These are phyloP conservation scores for Sceliomorpha sp. DNA, from an alignment of 2,888 invertebrate species.

Conservation along the genomic window DNA sequence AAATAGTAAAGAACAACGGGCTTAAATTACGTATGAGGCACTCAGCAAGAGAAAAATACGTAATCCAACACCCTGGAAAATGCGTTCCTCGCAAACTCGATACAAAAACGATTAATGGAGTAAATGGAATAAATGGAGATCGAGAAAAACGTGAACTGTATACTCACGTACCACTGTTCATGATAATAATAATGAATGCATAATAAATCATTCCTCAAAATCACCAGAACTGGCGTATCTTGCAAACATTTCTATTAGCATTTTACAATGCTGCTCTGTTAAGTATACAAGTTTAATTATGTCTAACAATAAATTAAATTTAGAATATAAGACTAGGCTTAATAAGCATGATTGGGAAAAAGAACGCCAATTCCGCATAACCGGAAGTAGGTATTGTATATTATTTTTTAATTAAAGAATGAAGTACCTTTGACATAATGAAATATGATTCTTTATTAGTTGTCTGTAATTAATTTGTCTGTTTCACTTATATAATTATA, in stretches of 20 bases:
- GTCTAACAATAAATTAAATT: conserved; percentile 9
- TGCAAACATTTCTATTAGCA: not conserved
- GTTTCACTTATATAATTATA: conserved; percentile 7
- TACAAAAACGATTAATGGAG: no score
- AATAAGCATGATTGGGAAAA: conserved; percentile 26
- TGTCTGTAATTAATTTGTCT: not conserved
- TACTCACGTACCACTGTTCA: not conserved
- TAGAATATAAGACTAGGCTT: conserved; percentile 18
- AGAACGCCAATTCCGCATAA: conserved; percentile 33
- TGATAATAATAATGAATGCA: conserved; percentile 6
- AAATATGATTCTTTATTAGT: not conserved
- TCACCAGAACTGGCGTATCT: conserved; percentile 11
- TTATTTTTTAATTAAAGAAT: conserved; percentile 9
- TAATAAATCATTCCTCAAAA: conserved; percentile 5
- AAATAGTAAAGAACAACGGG: no score
- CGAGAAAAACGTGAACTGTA: no score
- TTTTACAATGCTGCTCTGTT: conserved; percentile 8
- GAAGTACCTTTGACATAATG: not conserved
- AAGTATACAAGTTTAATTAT: conserved; percentile 4
- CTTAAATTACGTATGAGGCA: no score
- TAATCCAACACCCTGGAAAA: no score
- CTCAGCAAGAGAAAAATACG: no score
- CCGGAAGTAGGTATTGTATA: conserved; percentile 31
- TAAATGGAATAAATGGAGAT: no score
- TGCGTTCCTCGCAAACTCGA: no score